Evolutionary conservation across 2,888 invertebrate genomes (phyloP).

Genomic region (Dexiosoma caninum): DNA sequence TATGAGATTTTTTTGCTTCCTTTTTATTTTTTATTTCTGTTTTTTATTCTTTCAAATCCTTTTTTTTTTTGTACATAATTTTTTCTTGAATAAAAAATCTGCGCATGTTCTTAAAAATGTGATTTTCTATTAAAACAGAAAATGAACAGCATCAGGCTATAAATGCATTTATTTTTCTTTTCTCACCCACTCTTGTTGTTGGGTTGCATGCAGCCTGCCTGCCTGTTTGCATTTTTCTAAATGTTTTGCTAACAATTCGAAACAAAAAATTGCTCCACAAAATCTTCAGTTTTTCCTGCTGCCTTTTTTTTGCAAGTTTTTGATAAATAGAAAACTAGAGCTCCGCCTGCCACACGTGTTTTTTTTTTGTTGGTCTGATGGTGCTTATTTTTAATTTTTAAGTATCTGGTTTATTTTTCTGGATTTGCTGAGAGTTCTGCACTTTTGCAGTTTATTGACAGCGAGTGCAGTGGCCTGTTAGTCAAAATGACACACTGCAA

Average conservation of each 20-base stretch:
- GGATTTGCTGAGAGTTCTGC: constrained; percentile 33
- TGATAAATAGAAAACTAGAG: constrained; percentile 45
- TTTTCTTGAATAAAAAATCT: constrained; percentile 46
- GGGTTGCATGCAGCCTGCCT: constrained; percentile 18
- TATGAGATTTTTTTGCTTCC: constrained; percentile 65
- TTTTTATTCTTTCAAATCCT: constrained; percentile 64
- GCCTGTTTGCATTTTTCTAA: constrained; percentile 54
- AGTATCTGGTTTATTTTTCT: constrained; percentile 7
- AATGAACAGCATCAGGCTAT: not conserved
- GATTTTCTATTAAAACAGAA: constrained; percentile 35
- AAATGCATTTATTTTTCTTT: constrained; percentile 44
- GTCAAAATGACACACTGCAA: not conserved
- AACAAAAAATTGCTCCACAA: not conserved
- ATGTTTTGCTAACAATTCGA: constrained; percentile 58
- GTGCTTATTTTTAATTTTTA: constrained; percentile 9
- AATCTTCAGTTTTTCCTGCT: constrained; percentile 30
- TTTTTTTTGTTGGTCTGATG: constrained; percentile 21
- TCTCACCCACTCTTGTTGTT: constrained; percentile 44
- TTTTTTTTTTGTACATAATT: constrained; percentile 1
- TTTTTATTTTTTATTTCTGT: constrained; percentile 57
- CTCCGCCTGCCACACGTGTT: constrained; percentile 64
- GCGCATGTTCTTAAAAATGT: constrained; percentile 59
- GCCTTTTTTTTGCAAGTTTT: not conserved
- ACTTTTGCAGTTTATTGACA: constrained; percentile 22
- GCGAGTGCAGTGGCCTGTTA: constrained; percentile 23